Percentiles rank a stretch among this genome's conserved stretches.
Conservation (phyloP, 2,888 invertebrate genomes). For the Eudemis profundana region DNA sequence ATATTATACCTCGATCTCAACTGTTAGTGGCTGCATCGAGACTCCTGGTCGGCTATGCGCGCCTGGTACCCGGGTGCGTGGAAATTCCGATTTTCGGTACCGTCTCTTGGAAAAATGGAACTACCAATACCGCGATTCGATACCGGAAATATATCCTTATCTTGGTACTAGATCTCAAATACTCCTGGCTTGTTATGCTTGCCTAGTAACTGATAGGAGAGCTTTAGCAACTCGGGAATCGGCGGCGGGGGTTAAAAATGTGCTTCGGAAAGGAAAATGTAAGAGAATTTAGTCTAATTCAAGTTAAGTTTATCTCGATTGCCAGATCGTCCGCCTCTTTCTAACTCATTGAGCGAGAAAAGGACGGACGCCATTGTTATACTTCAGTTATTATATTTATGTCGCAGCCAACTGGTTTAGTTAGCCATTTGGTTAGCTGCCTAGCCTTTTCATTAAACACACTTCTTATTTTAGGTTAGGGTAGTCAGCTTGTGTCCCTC, state of each 20-base stretch:
- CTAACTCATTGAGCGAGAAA: not conserved
- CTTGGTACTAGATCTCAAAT: slow-evolving; percentile 11
- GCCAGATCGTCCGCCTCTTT: not conserved
- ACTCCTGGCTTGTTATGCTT: not conserved
- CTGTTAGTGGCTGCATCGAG: slow-evolving; percentile 21
- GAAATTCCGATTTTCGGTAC: not conserved
- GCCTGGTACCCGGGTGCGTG: slow-evolving; percentile 25
- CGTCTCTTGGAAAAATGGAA: not conserved
- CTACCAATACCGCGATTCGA: not conserved
- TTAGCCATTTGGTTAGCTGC: no score
- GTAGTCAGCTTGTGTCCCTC: no score
- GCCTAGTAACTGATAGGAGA: not conserved
- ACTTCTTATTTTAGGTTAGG: no score
- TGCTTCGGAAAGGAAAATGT: not conserved
- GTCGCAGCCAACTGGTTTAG: no score
- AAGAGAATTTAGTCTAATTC: slow-evolving; percentile 9
- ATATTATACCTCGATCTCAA: slow-evolving; percentile 32
- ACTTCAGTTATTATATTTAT: slow-evolving; percentile 15
- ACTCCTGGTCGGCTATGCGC: slow-evolving; percentile 10
- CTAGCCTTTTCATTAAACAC: no score
- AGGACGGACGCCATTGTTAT: not conserved
- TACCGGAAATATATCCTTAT: no score
- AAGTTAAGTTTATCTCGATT: slow-evolving; percentile 7
- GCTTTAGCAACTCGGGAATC: not conserved
- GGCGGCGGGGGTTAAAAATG: not conserved